Conservation (phyloP, 1,140 invertebrate species). For the Goniozus legneri region DNA sequence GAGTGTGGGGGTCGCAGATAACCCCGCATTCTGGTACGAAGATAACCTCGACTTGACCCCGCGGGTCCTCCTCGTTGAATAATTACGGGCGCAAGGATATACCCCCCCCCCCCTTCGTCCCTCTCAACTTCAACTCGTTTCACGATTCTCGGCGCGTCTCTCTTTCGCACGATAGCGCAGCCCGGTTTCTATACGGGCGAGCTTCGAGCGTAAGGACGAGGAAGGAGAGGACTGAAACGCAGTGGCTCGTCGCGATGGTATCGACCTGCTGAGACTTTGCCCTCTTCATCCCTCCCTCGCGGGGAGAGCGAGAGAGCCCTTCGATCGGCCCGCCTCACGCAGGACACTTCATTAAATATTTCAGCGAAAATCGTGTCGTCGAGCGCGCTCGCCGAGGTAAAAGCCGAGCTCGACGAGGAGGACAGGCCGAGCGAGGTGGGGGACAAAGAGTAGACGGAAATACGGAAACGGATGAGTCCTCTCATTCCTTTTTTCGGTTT, state of each 20-base stretch:
- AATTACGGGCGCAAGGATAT: conserved; percentile 47
- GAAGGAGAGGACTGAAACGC: conserved; percentile 19
- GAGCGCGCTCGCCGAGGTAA: too few relatives aligned
- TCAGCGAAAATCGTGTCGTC: too few relatives aligned
- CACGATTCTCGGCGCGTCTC: too few relatives aligned
- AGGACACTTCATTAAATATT: too few relatives aligned
- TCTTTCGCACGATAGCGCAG: too few relatives aligned
- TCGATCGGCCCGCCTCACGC: conserved; percentile 4
- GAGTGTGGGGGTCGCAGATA: conserved; percentile 22
- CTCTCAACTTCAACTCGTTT: too few relatives aligned
- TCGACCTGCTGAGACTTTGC: conserved; percentile 31
- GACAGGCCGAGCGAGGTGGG: too few relatives aligned
- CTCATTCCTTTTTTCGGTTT: too few relatives aligned
- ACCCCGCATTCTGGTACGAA: conserved; percentile 47
- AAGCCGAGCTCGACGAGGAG: too few relatives aligned
- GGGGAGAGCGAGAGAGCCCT: neutral
- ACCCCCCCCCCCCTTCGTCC: conserved; percentile 16
- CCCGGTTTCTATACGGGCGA: neutral
- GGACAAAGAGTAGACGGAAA: too few relatives aligned
- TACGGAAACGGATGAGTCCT: too few relatives aligned
- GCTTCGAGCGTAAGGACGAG: conserved; percentile 8
- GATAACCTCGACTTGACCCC: conserved; percentile 53
- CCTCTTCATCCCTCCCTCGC: neutral
- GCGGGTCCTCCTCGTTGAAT: conserved; percentile 51
- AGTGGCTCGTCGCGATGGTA: conserved; percentile 33